Evolutionary conservation across 2,797 vertebrate species (phyloP), one percentile per base, ranked within the genome.

Genomic region (Halcyon smyrnensis): DNA sequence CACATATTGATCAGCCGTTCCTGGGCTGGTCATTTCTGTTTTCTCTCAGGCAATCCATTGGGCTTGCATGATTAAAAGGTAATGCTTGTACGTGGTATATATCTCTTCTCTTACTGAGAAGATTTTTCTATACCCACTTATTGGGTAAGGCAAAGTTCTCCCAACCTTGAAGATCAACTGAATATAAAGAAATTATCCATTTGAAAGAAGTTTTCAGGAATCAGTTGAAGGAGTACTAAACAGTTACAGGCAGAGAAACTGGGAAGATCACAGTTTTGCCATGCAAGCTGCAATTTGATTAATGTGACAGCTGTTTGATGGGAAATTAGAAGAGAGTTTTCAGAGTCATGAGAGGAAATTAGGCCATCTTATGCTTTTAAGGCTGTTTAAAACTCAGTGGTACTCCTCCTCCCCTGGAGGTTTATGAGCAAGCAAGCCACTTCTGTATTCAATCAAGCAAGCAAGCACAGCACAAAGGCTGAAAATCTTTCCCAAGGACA

Each of bases 401-500:
- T 93, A 28, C 13, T 86, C 27, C 48, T 86, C 39, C 53, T 90
- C 51, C 93, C 59, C 75, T 43, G 14, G 88, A 88, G 74, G 62
- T 94, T 89, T 96, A 78, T 46, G 45, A 83, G 28, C 45, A 46
- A 43, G 62, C 27, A 36, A 39, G 25, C 37, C 84, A 65, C 54
- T 90, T 91, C 93, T 90, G 73, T 43, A 25, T 84, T 90, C 86
- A 90, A 86, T 88, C 59, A 87, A 89, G 50, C 45, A 73, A 95
- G 65, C 27, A 67, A 83, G 60, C 51, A 74, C 57, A 86, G 46
- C 37, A 76, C 24, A 57, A 71, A 88, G 37, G 70, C 54, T 76
- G 46, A 63, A 69, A 53, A 63, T 53, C 21, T 84, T 91, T 84
- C 59, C 32, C 46, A 62, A 51, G 36, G 45, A 37, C 3, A 4